Percentiles rank a stretch among this genome's conserved stretches.
Evolutionary conservation across 2,113 vertebrate genomes (phyloP).

Genomic region (Probosciger aterrimus): DNA sequence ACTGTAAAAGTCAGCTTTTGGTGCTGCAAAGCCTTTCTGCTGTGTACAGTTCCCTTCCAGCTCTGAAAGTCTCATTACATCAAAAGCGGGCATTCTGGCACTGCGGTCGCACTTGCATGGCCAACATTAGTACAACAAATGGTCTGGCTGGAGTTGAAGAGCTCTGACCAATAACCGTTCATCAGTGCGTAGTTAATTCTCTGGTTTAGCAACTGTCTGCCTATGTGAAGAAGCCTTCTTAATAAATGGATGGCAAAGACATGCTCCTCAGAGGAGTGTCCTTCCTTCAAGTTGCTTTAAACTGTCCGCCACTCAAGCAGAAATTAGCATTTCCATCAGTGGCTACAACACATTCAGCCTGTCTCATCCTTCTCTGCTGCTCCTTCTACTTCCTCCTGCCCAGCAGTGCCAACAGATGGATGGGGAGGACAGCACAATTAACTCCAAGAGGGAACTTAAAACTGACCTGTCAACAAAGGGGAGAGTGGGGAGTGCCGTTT

Average conservation of each 20-base stretch:
- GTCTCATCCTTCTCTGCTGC: neutral
- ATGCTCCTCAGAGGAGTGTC: neutral
- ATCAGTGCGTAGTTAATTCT: neutral
- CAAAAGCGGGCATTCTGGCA: neutral
- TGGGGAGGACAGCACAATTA: neutral
- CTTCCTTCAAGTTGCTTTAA: neutral
- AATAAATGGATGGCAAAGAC: neutral
- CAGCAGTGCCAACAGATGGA: neutral
- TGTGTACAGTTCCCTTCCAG: neutral
- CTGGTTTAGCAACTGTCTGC: neutral
- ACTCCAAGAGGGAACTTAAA: neutral
- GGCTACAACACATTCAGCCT: neutral
- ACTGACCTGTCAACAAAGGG: neutral
- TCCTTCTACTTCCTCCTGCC: neutral
- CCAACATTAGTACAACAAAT: too few species aligned
- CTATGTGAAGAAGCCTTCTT: neutral
- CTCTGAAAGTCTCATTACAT: neutral
- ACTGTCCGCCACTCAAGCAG: neutral
- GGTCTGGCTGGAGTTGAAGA: too few species aligned
- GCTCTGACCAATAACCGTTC: neutral
- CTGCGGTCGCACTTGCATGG: neutral
- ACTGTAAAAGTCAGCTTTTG: neutral
- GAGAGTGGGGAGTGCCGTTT: accelerated
- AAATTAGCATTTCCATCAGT: neutral
- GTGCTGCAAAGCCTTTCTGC: neutral